phyloP scores from a whole-genome alignment of 2,797 vertebrate genomes.

The Neosilurus hyrtlii region DNA sequence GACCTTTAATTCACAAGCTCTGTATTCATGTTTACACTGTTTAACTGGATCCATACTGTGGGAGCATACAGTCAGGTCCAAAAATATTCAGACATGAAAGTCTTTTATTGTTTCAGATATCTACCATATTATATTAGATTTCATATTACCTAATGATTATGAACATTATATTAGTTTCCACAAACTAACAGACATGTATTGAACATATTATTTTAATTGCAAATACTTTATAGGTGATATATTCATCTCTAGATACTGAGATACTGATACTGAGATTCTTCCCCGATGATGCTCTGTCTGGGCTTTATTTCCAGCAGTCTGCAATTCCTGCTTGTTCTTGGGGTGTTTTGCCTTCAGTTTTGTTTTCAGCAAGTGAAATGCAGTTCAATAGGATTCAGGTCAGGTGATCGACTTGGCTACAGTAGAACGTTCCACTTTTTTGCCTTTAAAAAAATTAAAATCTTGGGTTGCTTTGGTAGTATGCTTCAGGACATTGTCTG shows the following conservation, averaged over 20 bases:
- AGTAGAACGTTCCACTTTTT: background rate
- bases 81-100: background rate
- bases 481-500: conserved; percentile 16
- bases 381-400: background rate
- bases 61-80: background rate
- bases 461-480: background rate
- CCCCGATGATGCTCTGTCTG: background rate
- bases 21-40: background rate
- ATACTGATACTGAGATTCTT: background rate
- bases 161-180: background rate
- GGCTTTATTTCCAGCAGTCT: background rate
- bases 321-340: background rate
- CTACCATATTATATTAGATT: background rate
- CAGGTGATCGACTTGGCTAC: background rate
- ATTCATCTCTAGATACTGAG: background rate
- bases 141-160: background rate
- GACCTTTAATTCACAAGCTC: background rate
- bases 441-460: background rate
- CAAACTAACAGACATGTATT: too few relatives aligned
- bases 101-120: background rate
- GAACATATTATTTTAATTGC: background rate
- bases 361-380: background rate
- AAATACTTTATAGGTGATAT: background rate
- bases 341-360: background rate
- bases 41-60: background rate